phyloP scores from a whole-genome alignment of 2,113 vertebrate species.

The Canis aureus region DNA sequence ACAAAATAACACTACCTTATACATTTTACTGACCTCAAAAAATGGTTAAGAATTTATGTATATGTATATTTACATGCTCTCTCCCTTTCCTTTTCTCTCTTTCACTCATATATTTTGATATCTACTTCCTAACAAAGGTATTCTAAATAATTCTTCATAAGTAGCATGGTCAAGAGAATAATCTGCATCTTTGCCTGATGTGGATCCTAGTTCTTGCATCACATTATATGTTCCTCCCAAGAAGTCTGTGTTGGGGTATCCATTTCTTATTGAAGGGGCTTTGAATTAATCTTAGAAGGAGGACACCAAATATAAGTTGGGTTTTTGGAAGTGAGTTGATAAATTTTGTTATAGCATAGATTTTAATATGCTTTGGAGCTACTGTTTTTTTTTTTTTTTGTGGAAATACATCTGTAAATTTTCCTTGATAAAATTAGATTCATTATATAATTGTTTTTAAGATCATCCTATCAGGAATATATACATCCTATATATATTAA shows the following conservation, averaged over 20 bases:
- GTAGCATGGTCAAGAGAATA: not conserved
- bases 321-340: not conserved
- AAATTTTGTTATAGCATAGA: not conserved
- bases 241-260: not conserved
- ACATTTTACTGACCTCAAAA: not conserved
- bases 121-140: not conserved
- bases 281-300: not conserved
- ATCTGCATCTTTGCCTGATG: not conserved
- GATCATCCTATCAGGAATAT: not conserved
- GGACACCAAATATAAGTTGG: not conserved
- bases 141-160: not conserved
- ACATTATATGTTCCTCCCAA: not conserved
- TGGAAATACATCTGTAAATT: not conserved
- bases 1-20: not conserved
- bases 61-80: not conserved
- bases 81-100: not conserved
- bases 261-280: not conserved
- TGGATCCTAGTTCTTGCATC: not conserved
- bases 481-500: not conserved
- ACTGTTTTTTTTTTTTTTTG: not conserved
- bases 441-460: not conserved
- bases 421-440: conserved; percentile 42
- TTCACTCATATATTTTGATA: not conserved
- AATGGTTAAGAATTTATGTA: not conserved
- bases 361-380: conserved; percentile 9